A percentile compares a stretch with the other conserved stretches of the same genome.
These are phyloP conservation scores for Drosophila ogumai DNA, from an alignment of 1,140 invertebrate genomes.

Conservation along the genomic window DNA sequence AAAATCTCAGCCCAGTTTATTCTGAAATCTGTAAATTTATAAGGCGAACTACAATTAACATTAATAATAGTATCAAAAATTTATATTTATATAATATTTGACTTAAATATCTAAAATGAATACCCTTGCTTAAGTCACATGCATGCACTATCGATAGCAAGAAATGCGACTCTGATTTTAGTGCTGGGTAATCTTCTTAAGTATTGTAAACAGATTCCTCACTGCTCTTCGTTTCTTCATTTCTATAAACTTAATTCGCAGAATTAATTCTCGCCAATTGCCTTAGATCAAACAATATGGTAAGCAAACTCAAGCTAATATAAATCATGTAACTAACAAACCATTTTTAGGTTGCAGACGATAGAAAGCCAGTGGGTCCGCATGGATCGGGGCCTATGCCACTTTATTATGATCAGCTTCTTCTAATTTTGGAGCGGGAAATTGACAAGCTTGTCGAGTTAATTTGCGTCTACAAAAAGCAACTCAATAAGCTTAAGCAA, in stretches of 20 bases:
- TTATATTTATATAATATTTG: neutral
- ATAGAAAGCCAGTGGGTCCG: neutral
- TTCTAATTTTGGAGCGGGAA: neutral
- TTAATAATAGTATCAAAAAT: neutral
- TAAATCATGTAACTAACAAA: neutral
- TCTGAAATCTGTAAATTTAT: too few species aligned
- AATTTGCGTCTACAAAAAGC: neutral
- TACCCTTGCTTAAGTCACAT: neutral
- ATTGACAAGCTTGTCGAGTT: neutral
- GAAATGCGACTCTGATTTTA: neutral
- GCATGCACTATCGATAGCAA: neutral
- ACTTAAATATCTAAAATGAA: neutral
- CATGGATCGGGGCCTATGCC: neutral
- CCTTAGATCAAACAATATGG: slow-evolving; percentile 8
- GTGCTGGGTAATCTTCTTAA: neutral
- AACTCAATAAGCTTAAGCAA: neutral
- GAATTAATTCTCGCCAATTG: neutral
- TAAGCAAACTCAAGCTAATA: neutral
- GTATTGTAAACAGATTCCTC: too few species aligned
- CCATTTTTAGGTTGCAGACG: neutral
- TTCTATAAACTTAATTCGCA: neutral
- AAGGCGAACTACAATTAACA: too few species aligned
- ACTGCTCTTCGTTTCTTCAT: neutral
- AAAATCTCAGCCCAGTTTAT: too few species aligned
- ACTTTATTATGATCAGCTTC: too few species aligned